Conservation (phyloP, 2,113 vertebrate genomes). For the Mesitornis unicolor region DNA sequence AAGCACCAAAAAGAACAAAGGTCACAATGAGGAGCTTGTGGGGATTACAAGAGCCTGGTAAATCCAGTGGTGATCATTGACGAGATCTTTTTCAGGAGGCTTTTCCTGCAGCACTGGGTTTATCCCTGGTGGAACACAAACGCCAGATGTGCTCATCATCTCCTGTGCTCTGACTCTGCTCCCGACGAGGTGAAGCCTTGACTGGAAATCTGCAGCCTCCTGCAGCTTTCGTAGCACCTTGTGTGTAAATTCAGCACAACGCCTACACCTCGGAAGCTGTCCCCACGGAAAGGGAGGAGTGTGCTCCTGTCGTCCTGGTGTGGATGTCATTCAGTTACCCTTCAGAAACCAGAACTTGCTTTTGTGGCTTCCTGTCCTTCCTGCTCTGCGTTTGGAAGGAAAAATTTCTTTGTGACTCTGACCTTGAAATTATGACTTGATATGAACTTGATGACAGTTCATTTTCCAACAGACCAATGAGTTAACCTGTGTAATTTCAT, state of each 20-base stretch:
- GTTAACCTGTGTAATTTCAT: neutral
- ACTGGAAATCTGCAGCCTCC: neutral
- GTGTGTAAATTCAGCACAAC: neutral
- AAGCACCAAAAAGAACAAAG: neutral
- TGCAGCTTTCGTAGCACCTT: neutral
- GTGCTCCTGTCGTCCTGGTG: accelerated
- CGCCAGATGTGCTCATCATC: neutral
- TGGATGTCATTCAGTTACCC: neutral
- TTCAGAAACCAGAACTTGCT: neutral
- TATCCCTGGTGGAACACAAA: neutral
- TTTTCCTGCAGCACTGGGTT: neutral
- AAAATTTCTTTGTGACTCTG: neutral
- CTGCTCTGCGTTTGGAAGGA: neutral
- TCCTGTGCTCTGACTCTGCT: neutral
- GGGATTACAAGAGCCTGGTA: neutral
- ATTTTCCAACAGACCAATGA: neutral
- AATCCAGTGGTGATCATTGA: neutral
- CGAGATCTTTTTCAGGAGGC: neutral
- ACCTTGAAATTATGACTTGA: neutral
- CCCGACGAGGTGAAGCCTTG: neutral
- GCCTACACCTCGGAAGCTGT: neutral
- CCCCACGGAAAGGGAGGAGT: no score
- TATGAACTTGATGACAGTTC: neutral
- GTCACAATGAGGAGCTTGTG: neutral
- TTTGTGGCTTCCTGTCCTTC: neutral